Base-by-base conservation (phyloP, 2,888 invertebrate species). In the Melolontha melolontha region DNA sequence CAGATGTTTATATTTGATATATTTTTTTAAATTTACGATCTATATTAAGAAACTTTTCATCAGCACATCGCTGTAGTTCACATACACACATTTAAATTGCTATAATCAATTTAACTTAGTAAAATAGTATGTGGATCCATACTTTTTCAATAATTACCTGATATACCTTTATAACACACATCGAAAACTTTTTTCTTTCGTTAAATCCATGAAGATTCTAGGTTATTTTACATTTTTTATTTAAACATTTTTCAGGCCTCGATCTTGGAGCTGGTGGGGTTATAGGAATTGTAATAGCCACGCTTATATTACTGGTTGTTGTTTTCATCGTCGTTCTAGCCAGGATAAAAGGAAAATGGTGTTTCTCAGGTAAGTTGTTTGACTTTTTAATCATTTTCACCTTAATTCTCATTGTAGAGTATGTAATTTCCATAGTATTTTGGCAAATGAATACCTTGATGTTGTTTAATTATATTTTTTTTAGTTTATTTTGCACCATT, bases 271-370 rank as follows among this genome's bases (percentile, higher is more conserved):
- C 92, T 2, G 92, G 92, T 47, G 89, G 91, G 5, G 92, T 94
- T 70, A 90, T 93, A 62, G 93, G 91, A 64, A 92, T 94, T 73
- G 90, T 92, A 12, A 86, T 92, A 1, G 91, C 89, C 1, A 87
- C 92, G 8, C 84, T 92, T 69, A 83, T 91, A 41, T 82, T 93
- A 0, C 83, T 93, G 12, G 84, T 90, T 17, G 84, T 88, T 22
- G 81, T 90, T 5, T 88, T 88, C 78, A 83, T 93, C 72, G 82
- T 90, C 57, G 89, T 93, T 70, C 91, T 91, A 79, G 94, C 94
- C 59, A 90, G 92, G 76, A 90, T 91, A 70, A 93, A 93, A 70
- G 92, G 92, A 78, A 87, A 92, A 82, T 94, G 94, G 93, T 94
- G 94, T 85, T 94, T 94, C 83, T 91, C 91, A 83, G 93, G 94